phyloP scores from a whole-genome alignment of 2,888 invertebrate species.

The Octonoba sinensis region DNA sequence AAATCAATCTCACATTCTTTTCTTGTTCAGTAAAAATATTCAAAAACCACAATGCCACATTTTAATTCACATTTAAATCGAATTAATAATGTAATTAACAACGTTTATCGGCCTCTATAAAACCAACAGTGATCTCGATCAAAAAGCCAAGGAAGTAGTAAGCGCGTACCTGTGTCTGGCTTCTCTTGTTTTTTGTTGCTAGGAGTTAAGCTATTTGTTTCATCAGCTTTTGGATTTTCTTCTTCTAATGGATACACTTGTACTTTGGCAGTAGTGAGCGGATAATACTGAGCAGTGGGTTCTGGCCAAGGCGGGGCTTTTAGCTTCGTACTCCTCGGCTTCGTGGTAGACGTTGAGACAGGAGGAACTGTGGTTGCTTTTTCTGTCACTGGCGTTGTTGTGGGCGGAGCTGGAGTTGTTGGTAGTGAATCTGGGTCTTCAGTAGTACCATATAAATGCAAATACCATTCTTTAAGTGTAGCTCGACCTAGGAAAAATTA shows the following conservation, averaged over 20 bases:
- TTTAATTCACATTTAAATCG: too few species aligned
- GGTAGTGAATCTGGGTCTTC: constrained; percentile 72
- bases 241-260: constrained; percentile 26
- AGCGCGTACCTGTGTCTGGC: constrained; percentile 54
- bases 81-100: too few species aligned
- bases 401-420: constrained; percentile 67
- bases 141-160: too few species aligned
- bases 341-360: constrained; percentile 27
- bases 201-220: constrained; percentile 22
- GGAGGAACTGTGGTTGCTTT: constrained; percentile 14
- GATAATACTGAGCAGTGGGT: constrained; percentile 57
- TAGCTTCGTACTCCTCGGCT: constrained; percentile 27
- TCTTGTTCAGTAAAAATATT: too few species aligned
- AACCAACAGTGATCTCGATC: too few species aligned
- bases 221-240: background rate
- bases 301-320: constrained; percentile 27
- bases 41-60: too few species aligned
- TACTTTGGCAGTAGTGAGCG: constrained; percentile 35
- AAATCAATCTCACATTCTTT: too few species aligned
- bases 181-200: constrained; percentile 25
- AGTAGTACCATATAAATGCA: constrained; percentile 91
- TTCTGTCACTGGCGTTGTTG: constrained; percentile 59
- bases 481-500: constrained; percentile 79
- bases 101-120: too few species aligned
- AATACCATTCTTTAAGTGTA: constrained; percentile 91